phyloP scores from a whole-genome alignment of 2,113 vertebrate genomes.

The Lepisosteus oculatus region DNA sequence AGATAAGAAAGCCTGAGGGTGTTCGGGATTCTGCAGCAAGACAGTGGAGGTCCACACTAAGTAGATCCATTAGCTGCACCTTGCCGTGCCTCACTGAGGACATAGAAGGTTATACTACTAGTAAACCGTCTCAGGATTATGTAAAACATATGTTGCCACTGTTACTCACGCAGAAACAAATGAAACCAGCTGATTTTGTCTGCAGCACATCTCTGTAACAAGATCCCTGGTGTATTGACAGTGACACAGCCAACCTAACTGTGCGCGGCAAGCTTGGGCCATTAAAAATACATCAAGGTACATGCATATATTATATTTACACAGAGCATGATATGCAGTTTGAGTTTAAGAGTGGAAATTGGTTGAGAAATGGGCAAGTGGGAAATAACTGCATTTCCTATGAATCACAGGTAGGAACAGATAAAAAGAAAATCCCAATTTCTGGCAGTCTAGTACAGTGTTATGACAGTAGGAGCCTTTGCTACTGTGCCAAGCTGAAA shows the following conservation, averaged over 20 bases:
- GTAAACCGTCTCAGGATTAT: background rate
- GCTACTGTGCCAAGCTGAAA: too few relatives aligned
- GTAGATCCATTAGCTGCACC: background rate
- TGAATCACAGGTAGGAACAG: too few relatives aligned
- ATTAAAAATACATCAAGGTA: conserved; percentile 5
- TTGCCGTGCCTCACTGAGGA: background rate
- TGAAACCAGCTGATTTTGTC: background rate
- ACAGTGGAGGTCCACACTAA: too few relatives aligned
- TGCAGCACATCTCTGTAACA: background rate
- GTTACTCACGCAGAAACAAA: background rate
- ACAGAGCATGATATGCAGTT: background rate
- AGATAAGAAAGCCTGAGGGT: too few relatives aligned
- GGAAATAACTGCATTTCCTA: too few relatives aligned
- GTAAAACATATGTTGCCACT: conserved; percentile 10
- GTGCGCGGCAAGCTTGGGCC: background rate
- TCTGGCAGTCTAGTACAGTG: too few relatives aligned
- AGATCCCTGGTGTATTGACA: background rate
- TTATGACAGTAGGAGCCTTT: too few relatives aligned
- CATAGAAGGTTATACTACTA: background rate
- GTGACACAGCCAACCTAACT: background rate
- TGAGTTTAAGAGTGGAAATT: background rate
- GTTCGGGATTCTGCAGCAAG: too few relatives aligned
- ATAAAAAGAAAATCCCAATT: too few relatives aligned
- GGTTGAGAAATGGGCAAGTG: too few relatives aligned
- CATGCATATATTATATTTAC: background rate